Evolutionary conservation across 2,888 invertebrate species (phyloP), one percentile per base, ranked within the genome.

Genomic region (Corbicula japonica): DNA sequence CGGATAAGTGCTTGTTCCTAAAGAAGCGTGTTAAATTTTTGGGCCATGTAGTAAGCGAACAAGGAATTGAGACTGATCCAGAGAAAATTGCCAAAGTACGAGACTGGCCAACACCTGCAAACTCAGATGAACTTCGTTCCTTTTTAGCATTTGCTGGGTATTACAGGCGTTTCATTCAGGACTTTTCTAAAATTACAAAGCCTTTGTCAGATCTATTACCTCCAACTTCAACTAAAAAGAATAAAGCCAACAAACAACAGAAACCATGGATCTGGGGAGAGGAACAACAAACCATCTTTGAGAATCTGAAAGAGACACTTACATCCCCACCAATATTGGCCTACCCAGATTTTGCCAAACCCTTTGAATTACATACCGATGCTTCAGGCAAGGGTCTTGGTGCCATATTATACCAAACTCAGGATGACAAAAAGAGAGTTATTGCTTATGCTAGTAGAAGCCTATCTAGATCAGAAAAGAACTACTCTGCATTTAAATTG

Each of bases 171-270:
- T 83, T 83, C 32, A 56, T 76, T 1, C 48, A 62, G 18, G 75
- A 77, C 52, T 83, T 77, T 58, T 60, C 68, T 4, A 71, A 75
- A 34, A 75, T 71, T 18, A 70, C 78, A 1, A 78, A 38, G 62
- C 81, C 81, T 10, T 30, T 81, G 23, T 35, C 66, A 28, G 70
- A 74, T 15, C 38, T 81, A 5, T n/a, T 81, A 35, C 68, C 65
- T 26, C 52, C 48, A n/a, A 41, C 73, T 15, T n/a, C 69, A 5
- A 21, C 32, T n/a, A n/a, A n/a, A n/a, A 76, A 63, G 35, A 66
- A 62, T 21, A 26, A 21, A 4, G 1, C 6, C 15, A 73, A 54
- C 26, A 60, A 30, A 65, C 32, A 23, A 23, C 28, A 35, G 41
- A 63, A 63, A 35, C 23, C 30, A 34, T 70, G 65, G 70, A 50